Conservation (phyloP, 2,113 vertebrate genomes). For the Eurypyga helias region DNA sequence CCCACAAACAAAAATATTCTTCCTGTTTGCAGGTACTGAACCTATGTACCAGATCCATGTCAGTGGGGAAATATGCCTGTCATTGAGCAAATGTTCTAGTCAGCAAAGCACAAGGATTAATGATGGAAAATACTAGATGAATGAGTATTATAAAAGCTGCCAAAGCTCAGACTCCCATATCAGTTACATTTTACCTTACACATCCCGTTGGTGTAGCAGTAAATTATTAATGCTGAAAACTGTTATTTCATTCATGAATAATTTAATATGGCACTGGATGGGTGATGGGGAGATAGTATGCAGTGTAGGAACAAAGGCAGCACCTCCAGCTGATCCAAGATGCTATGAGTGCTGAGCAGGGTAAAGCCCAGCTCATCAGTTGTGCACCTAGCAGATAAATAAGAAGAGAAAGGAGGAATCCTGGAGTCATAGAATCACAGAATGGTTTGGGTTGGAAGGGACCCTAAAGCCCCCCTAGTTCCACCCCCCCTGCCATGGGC, state of each 20-base stretch:
- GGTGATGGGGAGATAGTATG: conserved; percentile 53
- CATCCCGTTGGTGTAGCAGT: conserved; percentile 73
- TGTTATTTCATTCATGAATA: conserved; percentile 86
- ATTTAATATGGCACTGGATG: conserved; percentile 75
- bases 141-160: conserved; percentile 76
- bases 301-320: neutral
- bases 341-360: neutral
- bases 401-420: neutral
- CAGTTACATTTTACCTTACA: conserved; percentile 77
- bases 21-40: neutral
- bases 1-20: neutral
- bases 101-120: conserved; percentile 63
- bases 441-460: too few species aligned
- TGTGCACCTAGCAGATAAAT: neutral
- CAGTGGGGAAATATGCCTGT: conserved; percentile 7
- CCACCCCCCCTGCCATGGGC: too few species aligned
- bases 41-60: neutral
- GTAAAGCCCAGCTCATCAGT: neutral
- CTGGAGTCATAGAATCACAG: neutral
- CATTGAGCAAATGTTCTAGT: neutral
- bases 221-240: conserved; percentile 86
- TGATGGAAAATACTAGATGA: conserved; percentile 69
- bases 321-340: neutral
- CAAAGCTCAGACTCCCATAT: conserved; percentile 69
- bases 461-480: too few species aligned